These are phyloP conservation scores for Bombus confusus DNA, from an alignment of 1,140 invertebrate species.

Conservation along the genomic window DNA sequence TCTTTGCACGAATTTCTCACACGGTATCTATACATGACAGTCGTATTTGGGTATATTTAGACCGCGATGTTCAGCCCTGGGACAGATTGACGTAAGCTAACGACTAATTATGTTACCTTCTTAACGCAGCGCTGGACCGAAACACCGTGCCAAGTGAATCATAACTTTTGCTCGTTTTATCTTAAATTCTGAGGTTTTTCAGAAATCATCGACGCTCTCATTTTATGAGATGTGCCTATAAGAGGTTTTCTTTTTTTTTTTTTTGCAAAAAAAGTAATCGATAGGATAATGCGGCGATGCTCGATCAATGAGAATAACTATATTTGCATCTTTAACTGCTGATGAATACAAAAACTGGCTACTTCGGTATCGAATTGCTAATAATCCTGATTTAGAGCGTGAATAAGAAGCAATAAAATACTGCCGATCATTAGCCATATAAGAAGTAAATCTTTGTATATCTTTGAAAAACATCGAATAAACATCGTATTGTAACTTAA, in stretches of 20 bases:
- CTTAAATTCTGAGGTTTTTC: too few species aligned
- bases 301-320: neutral
- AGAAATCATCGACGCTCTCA: neutral
- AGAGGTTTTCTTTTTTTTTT: neutral
- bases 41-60: slow-evolving; percentile 43
- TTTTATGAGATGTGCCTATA: accelerated
- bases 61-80: slow-evolving; percentile 43
- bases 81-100: slow-evolving; percentile 52
- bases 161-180: neutral
- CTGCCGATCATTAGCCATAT: neutral
- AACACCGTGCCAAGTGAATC: slow-evolving; percentile 40
- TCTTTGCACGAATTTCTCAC: neutral
- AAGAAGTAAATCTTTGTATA: neutral
- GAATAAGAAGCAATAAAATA: too few species aligned
- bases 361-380: neutral
- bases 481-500: neutral
- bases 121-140: slow-evolving; percentile 25
- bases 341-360: too few species aligned
- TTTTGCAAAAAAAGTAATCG: neutral
- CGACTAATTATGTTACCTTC: slow-evolving; percentile 61
- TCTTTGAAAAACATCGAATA: too few species aligned
- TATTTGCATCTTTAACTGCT: neutral
- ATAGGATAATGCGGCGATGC: neutral
- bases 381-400: neutral
- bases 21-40: neutral